Percentiles rank a stretch among this genome's conserved stretches.
Conservation (phyloP, 2,888 invertebrate genomes). For the Sarcophaga rosellei region DNA sequence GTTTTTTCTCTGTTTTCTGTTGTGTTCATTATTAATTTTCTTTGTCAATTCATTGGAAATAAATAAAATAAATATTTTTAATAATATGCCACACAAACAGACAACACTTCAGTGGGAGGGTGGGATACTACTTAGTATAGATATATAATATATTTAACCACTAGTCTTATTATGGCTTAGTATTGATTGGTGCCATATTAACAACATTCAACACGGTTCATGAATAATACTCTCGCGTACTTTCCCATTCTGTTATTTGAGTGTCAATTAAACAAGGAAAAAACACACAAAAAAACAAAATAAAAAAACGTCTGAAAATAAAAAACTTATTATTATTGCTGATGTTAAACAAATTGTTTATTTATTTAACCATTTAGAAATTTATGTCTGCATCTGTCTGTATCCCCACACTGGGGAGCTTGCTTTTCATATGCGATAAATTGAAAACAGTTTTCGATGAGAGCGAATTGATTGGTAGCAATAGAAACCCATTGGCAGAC, state of each 20-base stretch:
- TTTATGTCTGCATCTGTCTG: background rate
- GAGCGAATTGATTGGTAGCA: too few relatives aligned
- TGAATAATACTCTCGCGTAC: background rate
- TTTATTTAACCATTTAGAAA: constrained; percentile 28
- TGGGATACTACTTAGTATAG: background rate
- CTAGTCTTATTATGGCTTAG: too few relatives aligned
- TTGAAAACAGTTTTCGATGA: background rate
- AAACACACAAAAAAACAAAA: background rate
- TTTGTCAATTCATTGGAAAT: background rate
- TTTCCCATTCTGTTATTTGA: background rate
- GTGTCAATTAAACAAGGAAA: background rate
- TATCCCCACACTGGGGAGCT: background rate
- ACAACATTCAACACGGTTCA: background rate
- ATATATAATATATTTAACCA: too few relatives aligned
- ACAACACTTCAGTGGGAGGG: background rate
- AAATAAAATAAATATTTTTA: background rate
- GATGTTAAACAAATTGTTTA: constrained; percentile 26
- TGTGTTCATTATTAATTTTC: background rate
- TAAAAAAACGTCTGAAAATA: background rate
- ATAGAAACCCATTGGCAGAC: too few relatives aligned
- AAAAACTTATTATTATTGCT: background rate
- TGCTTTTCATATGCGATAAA: background rate
- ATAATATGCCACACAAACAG: too few relatives aligned
- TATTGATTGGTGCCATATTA: background rate
- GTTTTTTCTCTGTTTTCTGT: too few relatives aligned